These are phyloP conservation scores for Samia ricini DNA, from an alignment of 1,140 invertebrate genomes.

Conservation along the genomic window DNA sequence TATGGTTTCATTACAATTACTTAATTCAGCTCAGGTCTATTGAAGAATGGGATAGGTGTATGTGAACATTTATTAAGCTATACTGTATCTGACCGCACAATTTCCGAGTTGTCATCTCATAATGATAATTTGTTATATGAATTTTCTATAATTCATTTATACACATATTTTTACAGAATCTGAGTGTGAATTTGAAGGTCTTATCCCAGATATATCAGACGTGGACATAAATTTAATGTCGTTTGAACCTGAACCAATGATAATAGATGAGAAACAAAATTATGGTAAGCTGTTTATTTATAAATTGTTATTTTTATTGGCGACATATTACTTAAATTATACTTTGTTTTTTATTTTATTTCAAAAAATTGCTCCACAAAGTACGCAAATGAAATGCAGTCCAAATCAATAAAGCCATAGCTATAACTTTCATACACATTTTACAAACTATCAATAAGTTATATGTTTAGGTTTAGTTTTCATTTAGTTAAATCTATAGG, in stretches of 20 bases:
- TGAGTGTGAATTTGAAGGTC: conserved; percentile 59
- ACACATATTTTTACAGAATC: conserved; percentile 44
- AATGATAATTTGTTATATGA: background rate
- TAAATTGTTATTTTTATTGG: conserved; percentile 5
- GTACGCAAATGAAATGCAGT: too few relatives aligned
- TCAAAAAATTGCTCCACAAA: background rate
- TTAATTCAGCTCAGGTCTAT: too few relatives aligned
- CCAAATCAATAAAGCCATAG: too few relatives aligned
- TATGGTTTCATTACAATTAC: background rate
- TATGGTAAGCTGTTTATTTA: conserved; percentile 51
- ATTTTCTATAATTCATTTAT: background rate
- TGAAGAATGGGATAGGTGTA: too few relatives aligned
- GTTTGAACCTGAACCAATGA: conserved; percentile 53
- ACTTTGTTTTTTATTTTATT: background rate
- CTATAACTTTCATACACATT: too few relatives aligned
- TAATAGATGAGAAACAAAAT: conserved; percentile 60
- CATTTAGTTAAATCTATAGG: too few relatives aligned
- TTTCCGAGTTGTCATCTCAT: too few relatives aligned
- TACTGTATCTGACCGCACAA: too few relatives aligned
- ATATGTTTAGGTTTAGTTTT: too few relatives aligned
- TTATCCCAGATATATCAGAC: conserved; percentile 60
- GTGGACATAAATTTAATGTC: conserved; percentile 58
- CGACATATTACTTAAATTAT: conserved; percentile 4
- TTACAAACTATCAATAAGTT: too few relatives aligned
- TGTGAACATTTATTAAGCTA: too few relatives aligned